These are phyloP conservation scores for Drosophila eugracilis DNA, from an alignment of 1,140 invertebrate species.

Conservation along the genomic window DNA sequence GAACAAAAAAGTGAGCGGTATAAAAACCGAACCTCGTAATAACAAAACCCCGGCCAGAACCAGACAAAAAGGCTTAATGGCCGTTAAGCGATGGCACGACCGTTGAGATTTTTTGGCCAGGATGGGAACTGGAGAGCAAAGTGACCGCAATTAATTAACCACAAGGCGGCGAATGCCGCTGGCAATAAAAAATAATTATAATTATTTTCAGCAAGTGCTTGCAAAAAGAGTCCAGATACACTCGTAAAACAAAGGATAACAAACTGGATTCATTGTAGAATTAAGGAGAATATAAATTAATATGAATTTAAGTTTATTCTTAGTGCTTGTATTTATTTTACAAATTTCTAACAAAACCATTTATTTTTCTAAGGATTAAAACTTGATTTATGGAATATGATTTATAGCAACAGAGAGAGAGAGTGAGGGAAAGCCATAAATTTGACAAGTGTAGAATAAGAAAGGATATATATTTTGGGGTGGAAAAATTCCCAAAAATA, in stretches of 20 bases:
- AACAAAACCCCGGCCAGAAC: slow-evolving; percentile 11
- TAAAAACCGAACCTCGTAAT: slow-evolving; percentile 17
- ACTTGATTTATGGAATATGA: too few species aligned
- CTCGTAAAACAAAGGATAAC: neutral
- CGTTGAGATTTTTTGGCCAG: slow-evolving; percentile 41
- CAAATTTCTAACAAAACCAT: too few species aligned
- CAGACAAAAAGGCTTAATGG: slow-evolving; percentile 67
- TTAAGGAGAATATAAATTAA: too few species aligned
- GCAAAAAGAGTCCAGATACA: slow-evolving; percentile 1
- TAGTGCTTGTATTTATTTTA: too few species aligned
- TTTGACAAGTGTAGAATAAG: neutral
- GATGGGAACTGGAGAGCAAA: slow-evolving; percentile 28
- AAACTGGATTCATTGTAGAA: too few species aligned
- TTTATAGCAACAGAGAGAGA: too few species aligned
- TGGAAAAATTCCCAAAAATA: neutral
- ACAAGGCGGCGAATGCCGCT: slow-evolving; percentile 54
- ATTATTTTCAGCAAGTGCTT: slow-evolving; percentile 46
- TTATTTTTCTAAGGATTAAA: too few species aligned
- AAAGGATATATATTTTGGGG: neutral
- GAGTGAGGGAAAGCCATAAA: too few species aligned
- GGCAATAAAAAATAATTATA: slow-evolving; percentile 73
- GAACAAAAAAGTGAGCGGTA: slow-evolving; percentile 7
- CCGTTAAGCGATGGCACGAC: slow-evolving; percentile 62
- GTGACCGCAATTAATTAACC: slow-evolving; percentile 80
- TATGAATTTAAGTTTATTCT: neutral